Evolutionary conservation across 2,888 invertebrate genomes (phyloP), one percentile per base, ranked within the genome.

Genomic region (Orchesella flavescens): DNA sequence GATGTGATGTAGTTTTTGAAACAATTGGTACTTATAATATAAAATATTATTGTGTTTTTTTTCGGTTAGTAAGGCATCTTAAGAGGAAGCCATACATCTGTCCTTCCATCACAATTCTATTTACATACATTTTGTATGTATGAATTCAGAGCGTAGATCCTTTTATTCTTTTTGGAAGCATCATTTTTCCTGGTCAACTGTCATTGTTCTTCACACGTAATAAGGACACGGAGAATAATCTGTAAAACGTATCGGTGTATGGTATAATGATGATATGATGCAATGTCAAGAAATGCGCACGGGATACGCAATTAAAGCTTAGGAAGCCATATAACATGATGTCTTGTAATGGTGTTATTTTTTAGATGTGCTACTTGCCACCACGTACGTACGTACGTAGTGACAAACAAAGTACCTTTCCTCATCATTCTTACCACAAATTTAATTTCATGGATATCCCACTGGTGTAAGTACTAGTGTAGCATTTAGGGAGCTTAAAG

Each of bases 61-160:
- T 65, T 43, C 61, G 61, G 23, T 43, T 9, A 65, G 7, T n/a
- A 65, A 44, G 43, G 43, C 65, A 65, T 65, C 65, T 65, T 65
- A 17, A 43, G 65, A 44, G 12, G 65, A 65, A 65, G 44, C 65
- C 65, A 9, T 24, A 65, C 65, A 43, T 44, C 44, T 65, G 43
- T 43, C 43, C 1, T n/a, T 65, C 44, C 17, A 2, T 17, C 15
- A 13, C n/a, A 44, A 34, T 4, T 34, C 34, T 34, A 34, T 34
- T 34, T 34, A 7, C 7, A 34, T 34, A 7, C 34, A 34, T 34
- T 34, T 34, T 23, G 23, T 59, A 21, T 59, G 59, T 23, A 59
- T 59, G 23, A 46, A 53, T 34, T 2, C 34, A 34, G 34, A 49
- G n/a, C n/a, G 10, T 49, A 3, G 49, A n/a, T n/a, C 5, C 2